Evolutionary conservation across 2,113 vertebrate genomes (phyloP), one percentile per base, ranked within the genome.

Genomic region (Suncus etruscus): DNA sequence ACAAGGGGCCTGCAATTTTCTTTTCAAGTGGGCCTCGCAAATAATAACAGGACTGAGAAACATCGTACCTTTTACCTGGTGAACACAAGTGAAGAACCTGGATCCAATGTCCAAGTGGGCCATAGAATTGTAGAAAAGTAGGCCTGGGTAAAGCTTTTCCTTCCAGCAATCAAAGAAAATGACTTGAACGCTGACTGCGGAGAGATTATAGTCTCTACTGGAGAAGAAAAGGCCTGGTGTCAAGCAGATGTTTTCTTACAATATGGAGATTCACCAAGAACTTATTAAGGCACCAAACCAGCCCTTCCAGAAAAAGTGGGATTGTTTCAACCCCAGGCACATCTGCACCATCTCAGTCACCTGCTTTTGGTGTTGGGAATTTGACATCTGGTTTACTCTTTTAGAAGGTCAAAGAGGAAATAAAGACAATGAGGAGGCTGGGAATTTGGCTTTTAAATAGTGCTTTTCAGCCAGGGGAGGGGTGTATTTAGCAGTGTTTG

Each of bases 11-110:
- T 78, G 25, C 58, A 7, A 66, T 81, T 93, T 87, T 39, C 7
- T 87, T 91, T 91, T 75, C 65, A 11, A 8, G 68, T 74, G n/a
- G 85, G 85, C 78, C 87, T 68, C 31, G 27, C 72, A 70, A 75
- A 63, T 65, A 24, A 39, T 82, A 48, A 69, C 82, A 61, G 65
- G 80, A 94, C 93, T 87, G 73, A 48, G 84, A 95, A 91, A 88
- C 75, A 20, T 61, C 76, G 86, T 90, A 69, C 94, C 51, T 95
- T 86, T 96, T 65, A 93, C 90, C 81, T 95, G 80, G 69, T 80
- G 96, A 89, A 93, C 95, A 87, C 58, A 85, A 92, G 87, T 58
- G 91, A 90, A 89, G 90, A 90, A 90, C 83, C 93, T 95, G 92
- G 83, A 95, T 93, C 89, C 73, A 94, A 54, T 70, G 54, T 74